phyloP scores from a whole-genome alignment of 2,113 vertebrate genomes.

The Myocastor coypus region DNA sequence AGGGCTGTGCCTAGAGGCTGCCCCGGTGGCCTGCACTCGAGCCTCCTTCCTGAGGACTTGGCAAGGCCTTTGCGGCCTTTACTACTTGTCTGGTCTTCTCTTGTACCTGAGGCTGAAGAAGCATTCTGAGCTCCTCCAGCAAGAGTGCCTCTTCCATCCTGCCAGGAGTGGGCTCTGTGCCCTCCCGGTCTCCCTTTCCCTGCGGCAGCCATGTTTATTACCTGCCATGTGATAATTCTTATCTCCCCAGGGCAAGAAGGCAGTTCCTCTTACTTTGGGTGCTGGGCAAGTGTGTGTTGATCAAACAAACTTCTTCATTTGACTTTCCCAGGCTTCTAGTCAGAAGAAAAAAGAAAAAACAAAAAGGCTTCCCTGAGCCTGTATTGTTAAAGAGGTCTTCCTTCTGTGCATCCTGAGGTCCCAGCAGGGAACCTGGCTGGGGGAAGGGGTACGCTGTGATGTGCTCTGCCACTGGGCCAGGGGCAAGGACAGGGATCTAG shows the following conservation, averaged over 20 bases:
- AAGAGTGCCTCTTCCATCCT: neutral
- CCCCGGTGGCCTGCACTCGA: neutral
- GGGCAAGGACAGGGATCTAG: neutral
- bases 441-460: neutral
- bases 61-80: neutral
- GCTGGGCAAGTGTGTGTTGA: conserved; percentile 4
- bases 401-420: neutral
- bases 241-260: conserved; percentile 25
- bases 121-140: neutral
- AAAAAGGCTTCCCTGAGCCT: neutral
- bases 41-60: neutral
- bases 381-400: neutral
- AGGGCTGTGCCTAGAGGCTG: neutral
- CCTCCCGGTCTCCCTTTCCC: neutral
- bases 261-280: conserved; percentile 54
- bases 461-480: neutral
- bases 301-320: conserved; percentile 49
- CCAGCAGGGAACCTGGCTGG: neutral
- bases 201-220: neutral
- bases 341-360: neutral
- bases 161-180: neutral
- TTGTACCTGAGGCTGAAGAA: neutral
- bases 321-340: conserved; percentile 30
- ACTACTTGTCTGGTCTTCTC: neutral
- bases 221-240: neutral